phyloP scores from a whole-genome alignment of 2,888 invertebrate genomes.

The Neuroscelio doddi region DNA sequence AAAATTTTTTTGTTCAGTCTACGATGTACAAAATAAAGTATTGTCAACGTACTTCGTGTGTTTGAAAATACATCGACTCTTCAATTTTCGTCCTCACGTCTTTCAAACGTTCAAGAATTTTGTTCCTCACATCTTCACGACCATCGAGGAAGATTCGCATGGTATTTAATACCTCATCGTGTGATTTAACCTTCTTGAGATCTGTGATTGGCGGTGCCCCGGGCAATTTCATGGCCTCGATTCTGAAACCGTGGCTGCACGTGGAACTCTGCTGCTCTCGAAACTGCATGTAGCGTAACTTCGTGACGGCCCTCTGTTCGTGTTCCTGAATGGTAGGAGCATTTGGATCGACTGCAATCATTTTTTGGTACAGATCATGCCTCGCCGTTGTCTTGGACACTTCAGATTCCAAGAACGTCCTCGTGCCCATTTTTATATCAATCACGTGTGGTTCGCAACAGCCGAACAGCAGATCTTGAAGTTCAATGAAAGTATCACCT shows the following conservation, averaged over 20 bases:
- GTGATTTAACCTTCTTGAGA: conserved; percentile 88
- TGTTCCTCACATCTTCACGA: conserved; percentile 78
- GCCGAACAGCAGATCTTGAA: conserved; percentile 93
- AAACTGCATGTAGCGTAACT: conserved; percentile 97
- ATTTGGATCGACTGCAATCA: conserved; percentile 90
- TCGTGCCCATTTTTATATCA: conserved; percentile 97
- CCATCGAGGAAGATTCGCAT: conserved; percentile 83
- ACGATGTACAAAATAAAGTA: too few relatives aligned
- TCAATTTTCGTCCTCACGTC: conserved; percentile 87
- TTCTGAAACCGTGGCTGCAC: conserved; percentile 93
- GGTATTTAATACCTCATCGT: conserved; percentile 82
- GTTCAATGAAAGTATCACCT: conserved; percentile 91
- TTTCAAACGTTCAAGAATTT: conserved; percentile 82
- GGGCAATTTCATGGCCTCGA: conserved; percentile 94
- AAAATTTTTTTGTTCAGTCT: too few relatives aligned
- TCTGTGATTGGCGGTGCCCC: conserved; percentile 89
- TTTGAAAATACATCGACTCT: conserved; percentile 86
- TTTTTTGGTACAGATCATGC: conserved; percentile 93
- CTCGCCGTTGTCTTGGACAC: conserved; percentile 90
- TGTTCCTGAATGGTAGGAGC: conserved; percentile 92
- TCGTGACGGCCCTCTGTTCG: conserved; percentile 88
- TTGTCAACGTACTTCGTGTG: conserved; percentile 85
- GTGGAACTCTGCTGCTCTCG: conserved; percentile 95
- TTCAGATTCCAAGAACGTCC: conserved; percentile 96
- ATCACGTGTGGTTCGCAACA: conserved; percentile 95